Evolutionary conservation across 2,888 invertebrate genomes (phyloP).

Genomic region (Diplazon laetatorius): DNA sequence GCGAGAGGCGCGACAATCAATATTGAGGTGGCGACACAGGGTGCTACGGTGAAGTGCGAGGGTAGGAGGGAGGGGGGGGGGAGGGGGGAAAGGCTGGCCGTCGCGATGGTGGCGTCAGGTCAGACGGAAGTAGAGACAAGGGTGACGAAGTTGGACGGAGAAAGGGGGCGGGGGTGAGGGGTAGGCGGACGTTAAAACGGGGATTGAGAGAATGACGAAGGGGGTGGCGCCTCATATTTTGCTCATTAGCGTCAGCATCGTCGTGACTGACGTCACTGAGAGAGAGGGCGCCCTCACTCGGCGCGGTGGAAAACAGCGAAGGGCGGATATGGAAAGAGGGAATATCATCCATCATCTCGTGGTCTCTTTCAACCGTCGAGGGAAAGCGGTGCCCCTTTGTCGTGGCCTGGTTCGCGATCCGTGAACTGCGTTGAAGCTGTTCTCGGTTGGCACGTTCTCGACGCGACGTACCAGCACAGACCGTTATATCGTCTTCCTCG

Average conservation of each 20-base stretch:
- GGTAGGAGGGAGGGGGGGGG: constrained; percentile 22
- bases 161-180: constrained; percentile 57
- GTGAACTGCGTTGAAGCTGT: too few species aligned
- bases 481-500: constrained; percentile 69
- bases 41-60: constrained; percentile 46
- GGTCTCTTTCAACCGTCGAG: constrained; percentile 69
- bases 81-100: constrained; percentile 39
- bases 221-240: constrained; percentile 82
- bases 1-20: constrained; percentile 78
- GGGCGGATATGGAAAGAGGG: constrained; percentile 72
- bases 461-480: too few species aligned
- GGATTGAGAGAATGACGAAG: constrained; percentile 65
- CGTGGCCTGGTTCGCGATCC: constrained; percentile 62
- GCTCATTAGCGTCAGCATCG: constrained; percentile 82
- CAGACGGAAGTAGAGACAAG: constrained; percentile 64
- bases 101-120: constrained; percentile 56
- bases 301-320: constrained; percentile 69
- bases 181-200: constrained; percentile 61
- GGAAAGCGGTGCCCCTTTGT: constrained; percentile 41
- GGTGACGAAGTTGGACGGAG: too few species aligned
- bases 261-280: constrained; percentile 79
- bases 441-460: constrained; percentile 46
- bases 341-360: constrained; percentile 82
- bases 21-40: constrained; percentile 70
- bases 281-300: constrained; percentile 78